Conservation (phyloP, 2,888 invertebrate species). For the Andrena chrysosceles region DNA sequence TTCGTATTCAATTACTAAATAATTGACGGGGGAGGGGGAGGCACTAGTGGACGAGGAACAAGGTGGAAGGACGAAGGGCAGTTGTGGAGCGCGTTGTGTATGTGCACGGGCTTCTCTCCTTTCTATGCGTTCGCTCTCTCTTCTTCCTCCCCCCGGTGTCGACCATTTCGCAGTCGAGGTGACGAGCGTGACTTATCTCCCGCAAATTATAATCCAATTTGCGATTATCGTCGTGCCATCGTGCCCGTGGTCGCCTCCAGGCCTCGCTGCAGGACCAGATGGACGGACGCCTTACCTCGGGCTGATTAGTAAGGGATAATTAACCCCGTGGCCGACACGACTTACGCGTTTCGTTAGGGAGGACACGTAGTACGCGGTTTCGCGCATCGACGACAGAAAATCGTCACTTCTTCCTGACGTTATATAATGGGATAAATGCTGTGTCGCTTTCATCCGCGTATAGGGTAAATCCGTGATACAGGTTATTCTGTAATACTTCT, state of each 20-base stretch:
- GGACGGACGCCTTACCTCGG: conserved; percentile 68
- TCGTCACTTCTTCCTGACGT: neutral
- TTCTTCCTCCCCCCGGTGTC: conserved; percentile 45
- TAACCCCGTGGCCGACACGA: conserved; percentile 62
- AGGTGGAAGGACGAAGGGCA: conserved; percentile 44
- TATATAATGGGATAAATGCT: no score
- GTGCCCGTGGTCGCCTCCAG: conserved; percentile 67
- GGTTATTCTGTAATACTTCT: no score
- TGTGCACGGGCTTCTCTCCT: conserved; percentile 40
- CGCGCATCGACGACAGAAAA: neutral
- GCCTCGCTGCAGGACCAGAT: conserved; percentile 67
- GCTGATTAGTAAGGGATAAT: conserved; percentile 75
- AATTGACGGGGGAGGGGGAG: conserved; percentile 78
- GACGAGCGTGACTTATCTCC: conserved; percentile 84
- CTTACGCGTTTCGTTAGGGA: conserved; percentile 54
- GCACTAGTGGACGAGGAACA: conserved; percentile 32
- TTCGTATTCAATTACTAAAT: conserved; percentile 84
- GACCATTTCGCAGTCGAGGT: conserved; percentile 79
- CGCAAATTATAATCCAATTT: conserved; percentile 85
- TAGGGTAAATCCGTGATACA: no score
- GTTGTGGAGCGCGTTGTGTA: conserved; percentile 27
- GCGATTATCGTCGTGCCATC: conserved; percentile 80
- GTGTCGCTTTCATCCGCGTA: no score
- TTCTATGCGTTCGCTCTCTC: conserved; percentile 36
- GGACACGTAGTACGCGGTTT: neutral